These are phyloP conservation scores for Drosophila arizonae DNA, from an alignment of 1,140 invertebrate species.

Conservation along the genomic window DNA sequence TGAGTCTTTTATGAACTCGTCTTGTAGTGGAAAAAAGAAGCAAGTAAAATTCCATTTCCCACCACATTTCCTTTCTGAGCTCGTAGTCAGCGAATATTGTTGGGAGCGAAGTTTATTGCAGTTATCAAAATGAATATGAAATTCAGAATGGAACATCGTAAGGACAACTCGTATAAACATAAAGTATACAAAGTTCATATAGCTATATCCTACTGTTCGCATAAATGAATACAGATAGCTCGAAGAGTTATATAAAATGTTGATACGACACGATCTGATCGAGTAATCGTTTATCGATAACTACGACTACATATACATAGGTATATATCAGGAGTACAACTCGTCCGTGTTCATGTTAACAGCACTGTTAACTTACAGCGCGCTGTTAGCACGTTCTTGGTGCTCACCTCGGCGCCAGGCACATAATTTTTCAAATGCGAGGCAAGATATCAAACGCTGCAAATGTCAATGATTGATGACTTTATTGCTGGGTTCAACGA, in stretches of 20 bases:
- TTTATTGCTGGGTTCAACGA: conserved; percentile 81
- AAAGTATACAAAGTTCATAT: background rate
- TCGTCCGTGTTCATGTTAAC: conserved; percentile 7
- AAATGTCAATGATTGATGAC: conserved; percentile 82
- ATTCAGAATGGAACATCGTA: no score
- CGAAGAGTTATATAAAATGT: background rate
- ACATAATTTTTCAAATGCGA: conserved; percentile 70
- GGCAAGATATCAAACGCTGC: conserved; percentile 61
- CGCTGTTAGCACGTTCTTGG: conserved; percentile 10
- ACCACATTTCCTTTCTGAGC: no score
- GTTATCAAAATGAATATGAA: no score
- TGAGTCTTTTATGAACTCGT: conserved; percentile 73
- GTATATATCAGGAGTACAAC: background rate
- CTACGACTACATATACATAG: background rate
- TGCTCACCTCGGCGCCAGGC: conserved; percentile 54
- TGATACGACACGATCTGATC: background rate
- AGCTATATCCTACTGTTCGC: conserved; percentile 8
- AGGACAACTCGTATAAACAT: no score
- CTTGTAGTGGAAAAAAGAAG: conserved; percentile 21
- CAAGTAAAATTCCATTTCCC: conserved; percentile 1
- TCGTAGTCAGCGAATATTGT: no score
- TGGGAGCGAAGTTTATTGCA: no score
- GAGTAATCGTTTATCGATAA: background rate
- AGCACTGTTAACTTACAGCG: conserved; percentile 11
- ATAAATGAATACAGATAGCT: background rate